Percentiles rank a stretch among this genome's conserved stretches.
These are phyloP conservation scores for Nephrotoma appendiculata DNA, from an alignment of 2,888 invertebrate genomes.

Conservation along the genomic window DNA sequence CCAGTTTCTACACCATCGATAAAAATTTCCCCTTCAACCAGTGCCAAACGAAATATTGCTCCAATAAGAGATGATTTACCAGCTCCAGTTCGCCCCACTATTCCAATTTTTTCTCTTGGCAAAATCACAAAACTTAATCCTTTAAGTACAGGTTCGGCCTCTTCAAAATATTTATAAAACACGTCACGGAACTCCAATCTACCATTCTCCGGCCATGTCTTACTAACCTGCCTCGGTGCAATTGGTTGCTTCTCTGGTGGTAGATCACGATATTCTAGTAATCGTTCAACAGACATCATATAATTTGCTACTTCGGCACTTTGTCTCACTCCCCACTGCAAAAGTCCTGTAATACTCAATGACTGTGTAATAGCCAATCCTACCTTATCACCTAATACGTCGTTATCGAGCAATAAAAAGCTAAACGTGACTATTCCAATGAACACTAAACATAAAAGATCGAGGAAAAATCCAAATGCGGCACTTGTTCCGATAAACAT, in stretches of 20 bases:
- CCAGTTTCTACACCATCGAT: constrained; percentile 53
- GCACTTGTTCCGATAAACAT: constrained; percentile 45
- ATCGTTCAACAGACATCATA: constrained; percentile 55
- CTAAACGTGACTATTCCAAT: constrained; percentile 48
- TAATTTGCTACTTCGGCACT: constrained; percentile 54
- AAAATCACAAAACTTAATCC: constrained; percentile 43
- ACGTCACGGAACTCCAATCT: constrained; percentile 35
- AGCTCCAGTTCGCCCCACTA: constrained; percentile 51
- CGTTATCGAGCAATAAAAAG: constrained; percentile 33
- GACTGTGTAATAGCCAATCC: constrained; percentile 40
- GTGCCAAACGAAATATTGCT: constrained; percentile 39
- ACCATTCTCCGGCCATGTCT: constrained; percentile 37
- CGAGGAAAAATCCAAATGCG: constrained; percentile 50
- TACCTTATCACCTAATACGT: constrained; percentile 30
- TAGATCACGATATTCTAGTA: constrained; percentile 44
- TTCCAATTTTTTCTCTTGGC: constrained; percentile 42
- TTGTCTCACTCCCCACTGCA: constrained; percentile 60
- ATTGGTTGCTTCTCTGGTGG: constrained; percentile 31
- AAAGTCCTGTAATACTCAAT: constrained; percentile 34
- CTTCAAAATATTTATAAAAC: constrained; percentile 56
- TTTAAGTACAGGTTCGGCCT: constrained; percentile 65
- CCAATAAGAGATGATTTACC: constrained; percentile 60
- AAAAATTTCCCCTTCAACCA: constrained; percentile 45
- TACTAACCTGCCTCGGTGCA: constrained; percentile 11
- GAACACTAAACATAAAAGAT: constrained; percentile 47